Conservation (phyloP, 2,888 invertebrate genomes). For the Uropetala carovei region DNA sequence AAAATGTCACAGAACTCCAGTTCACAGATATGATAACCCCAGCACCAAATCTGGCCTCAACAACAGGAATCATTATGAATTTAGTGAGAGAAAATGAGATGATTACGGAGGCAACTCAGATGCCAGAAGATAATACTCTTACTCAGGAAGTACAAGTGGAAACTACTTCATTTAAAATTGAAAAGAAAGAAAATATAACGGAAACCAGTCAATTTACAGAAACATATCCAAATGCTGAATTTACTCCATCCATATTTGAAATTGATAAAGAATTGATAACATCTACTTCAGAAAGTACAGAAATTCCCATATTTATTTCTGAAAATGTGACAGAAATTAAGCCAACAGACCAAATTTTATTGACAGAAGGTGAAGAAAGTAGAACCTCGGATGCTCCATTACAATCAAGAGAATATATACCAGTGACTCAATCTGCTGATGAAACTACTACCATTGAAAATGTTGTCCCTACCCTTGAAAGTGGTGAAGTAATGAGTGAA, state of each 20-base stretch:
- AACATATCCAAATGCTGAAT: neutral
- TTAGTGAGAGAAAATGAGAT: neutral
- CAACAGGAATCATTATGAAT: neutral
- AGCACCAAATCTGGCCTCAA: neutral
- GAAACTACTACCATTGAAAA: neutral
- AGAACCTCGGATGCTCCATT: too few species aligned
- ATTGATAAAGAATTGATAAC: too few species aligned
- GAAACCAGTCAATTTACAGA: neutral
- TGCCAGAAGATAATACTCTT: neutral
- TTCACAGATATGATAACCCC: neutral
- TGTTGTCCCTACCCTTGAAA: neutral
- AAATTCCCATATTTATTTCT: too few species aligned
- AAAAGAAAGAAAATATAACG: neutral
- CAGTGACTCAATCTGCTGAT: neutral
- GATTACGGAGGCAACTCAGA: neutral
- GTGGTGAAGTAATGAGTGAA: neutral
- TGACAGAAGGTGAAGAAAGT: too few species aligned
- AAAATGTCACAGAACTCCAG: neutral
- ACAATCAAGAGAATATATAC: too few species aligned
- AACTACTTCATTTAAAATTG: neutral
- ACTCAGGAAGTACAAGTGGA: too few species aligned
- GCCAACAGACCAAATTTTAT: too few species aligned
- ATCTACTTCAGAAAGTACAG: too few species aligned
- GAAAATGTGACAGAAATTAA: too few species aligned
- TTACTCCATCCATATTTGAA: neutral